phyloP scores from a whole-genome alignment of 2,888 invertebrate genomes.

The Eumacrocentrus americanus region DNA sequence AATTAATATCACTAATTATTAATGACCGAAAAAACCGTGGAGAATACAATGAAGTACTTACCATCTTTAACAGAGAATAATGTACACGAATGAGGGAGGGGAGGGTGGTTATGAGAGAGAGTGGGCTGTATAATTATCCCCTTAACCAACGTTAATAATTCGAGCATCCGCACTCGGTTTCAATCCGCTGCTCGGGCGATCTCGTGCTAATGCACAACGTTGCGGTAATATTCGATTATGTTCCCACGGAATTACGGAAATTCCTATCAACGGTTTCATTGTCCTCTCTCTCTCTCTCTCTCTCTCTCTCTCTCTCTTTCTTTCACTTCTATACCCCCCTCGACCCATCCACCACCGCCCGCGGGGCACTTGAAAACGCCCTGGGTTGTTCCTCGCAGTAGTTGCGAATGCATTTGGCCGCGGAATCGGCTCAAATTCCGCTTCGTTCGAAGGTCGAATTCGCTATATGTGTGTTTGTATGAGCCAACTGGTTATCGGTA shows the following conservation, averaged over 20 bases:
- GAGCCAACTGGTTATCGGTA: neutral
- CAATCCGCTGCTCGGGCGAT: constrained; percentile 28
- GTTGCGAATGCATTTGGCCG: constrained; percentile 12
- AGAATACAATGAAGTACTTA: too few relatives aligned
- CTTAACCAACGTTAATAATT: constrained; percentile 29
- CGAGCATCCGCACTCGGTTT: constrained; percentile 29
- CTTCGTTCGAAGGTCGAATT: neutral
- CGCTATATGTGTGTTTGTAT: neutral
- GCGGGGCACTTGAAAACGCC: constrained; percentile 6
- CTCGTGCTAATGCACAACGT: constrained; percentile 30
- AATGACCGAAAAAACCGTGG: too few relatives aligned
- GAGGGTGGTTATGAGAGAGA: neutral
- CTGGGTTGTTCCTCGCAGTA: constrained; percentile 10
- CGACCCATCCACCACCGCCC: neutral
- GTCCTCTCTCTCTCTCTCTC: constrained; percentile 11
- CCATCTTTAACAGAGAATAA: neutral
- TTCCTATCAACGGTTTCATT: constrained; percentile 31
- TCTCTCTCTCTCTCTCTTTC: constrained; percentile 10
- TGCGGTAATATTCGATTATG: constrained; percentile 33
- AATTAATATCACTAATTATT: too few relatives aligned
- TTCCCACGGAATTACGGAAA: constrained; percentile 30
- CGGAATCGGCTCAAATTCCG: constrained; percentile 1
- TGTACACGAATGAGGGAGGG: neutral
- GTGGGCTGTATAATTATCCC: constrained; percentile 21
- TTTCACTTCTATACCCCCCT: neutral